Evolutionary conservation across 2,888 invertebrate species (phyloP).

Genomic region (Andricus curvator): DNA sequence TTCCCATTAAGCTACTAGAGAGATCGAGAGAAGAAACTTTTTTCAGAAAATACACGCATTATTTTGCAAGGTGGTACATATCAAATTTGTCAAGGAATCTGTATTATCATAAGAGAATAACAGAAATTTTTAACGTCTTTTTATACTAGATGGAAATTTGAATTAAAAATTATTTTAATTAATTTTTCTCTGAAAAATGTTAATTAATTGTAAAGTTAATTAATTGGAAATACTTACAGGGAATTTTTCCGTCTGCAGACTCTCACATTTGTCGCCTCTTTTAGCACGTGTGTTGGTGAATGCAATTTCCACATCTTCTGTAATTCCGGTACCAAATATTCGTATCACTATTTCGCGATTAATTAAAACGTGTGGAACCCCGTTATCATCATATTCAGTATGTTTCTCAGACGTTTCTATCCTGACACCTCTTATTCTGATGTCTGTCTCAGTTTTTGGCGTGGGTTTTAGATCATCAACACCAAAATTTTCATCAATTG

Average conservation of each 20-base stretch:
- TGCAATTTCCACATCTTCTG: conserved; percentile 83
- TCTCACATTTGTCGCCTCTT: conserved; percentile 83
- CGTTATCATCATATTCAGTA: conserved; percentile 79
- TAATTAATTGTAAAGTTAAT: too few relatives aligned
- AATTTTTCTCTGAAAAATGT: too few relatives aligned
- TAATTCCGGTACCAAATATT: conserved; percentile 87
- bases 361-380: conserved; percentile 85
- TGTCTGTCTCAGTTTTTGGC: conserved; percentile 45
- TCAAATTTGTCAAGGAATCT: too few relatives aligned
- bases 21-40: too few relatives aligned
- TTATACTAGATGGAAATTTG: too few relatives aligned
- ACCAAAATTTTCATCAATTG: not conserved
- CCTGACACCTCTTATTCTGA: conserved; percentile 80
- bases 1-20: too few relatives aligned
- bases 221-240: conserved; percentile 75
- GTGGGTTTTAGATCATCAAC: not conserved
- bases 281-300: conserved; percentile 83
- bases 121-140: too few relatives aligned
- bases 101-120: too few relatives aligned
- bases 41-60: too few relatives aligned
- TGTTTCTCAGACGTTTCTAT: conserved; percentile 82
- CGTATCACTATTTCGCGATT: conserved; percentile 83
- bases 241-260: conserved; percentile 79
- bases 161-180: too few relatives aligned
- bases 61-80: too few relatives aligned